Conservation (phyloP, 2,888 invertebrate genomes). For the Folsomia candida region DNA sequence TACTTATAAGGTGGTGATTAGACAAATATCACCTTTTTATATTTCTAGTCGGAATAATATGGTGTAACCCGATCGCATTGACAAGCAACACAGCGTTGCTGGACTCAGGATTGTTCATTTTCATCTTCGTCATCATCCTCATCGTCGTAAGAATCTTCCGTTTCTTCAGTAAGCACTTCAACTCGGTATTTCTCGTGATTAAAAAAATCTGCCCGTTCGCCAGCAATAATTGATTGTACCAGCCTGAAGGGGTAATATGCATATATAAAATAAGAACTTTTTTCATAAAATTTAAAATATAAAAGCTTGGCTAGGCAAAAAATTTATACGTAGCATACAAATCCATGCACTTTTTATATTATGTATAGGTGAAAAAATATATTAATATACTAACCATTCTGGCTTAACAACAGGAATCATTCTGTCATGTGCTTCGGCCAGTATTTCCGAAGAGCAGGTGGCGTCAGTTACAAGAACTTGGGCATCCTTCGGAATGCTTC, state of each 20-base stretch:
- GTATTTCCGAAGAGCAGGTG: conserved; percentile 32
- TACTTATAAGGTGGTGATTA: too few relatives aligned
- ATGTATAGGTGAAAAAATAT: too few relatives aligned
- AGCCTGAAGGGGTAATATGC: too few relatives aligned
- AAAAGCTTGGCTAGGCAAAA: too few relatives aligned
- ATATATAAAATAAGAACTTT: too few relatives aligned
- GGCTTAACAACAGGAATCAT: conserved; percentile 45
- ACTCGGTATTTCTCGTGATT: conserved; percentile 37
- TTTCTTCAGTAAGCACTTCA: conserved; percentile 14
- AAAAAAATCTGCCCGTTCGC: conserved; percentile 34
- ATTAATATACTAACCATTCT: too few relatives aligned
- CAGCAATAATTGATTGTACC: conserved; percentile 48
- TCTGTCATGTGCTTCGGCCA: conserved; percentile 23
- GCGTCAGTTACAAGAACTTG: conserved; percentile 44
- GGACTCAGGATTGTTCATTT: conserved; percentile 4
- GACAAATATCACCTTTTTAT: too few relatives aligned
- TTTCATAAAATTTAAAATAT: too few relatives aligned
- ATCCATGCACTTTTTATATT: too few relatives aligned
- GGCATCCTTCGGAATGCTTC: conserved; percentile 35
- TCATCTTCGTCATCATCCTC: conserved; percentile 8
- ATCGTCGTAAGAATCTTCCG: conserved; percentile 10
- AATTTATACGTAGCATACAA: too few relatives aligned
- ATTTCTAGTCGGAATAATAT: too few relatives aligned
- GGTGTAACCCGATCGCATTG: background rate
- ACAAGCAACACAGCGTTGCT: background rate